Conservation (phyloP, 2,888 invertebrate species). For the Mellilla xanthometata region DNA sequence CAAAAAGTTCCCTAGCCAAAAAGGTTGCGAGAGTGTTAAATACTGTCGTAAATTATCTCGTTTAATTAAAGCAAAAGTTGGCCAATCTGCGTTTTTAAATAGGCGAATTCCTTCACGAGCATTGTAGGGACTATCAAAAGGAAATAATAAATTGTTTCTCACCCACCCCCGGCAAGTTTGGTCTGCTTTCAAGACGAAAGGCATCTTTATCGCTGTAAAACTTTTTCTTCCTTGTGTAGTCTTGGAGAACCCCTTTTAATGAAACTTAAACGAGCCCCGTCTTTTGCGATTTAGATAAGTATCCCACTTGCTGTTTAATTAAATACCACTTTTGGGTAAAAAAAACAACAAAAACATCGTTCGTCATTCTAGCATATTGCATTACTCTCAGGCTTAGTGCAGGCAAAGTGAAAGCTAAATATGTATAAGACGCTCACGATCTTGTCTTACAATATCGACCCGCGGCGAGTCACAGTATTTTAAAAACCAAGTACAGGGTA, state of each 20-base stretch:
- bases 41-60: constrained; percentile 34
- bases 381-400: neutral
- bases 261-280: constrained; percentile 65
- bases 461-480: constrained; percentile 18
- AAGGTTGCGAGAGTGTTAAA: constrained; percentile 22
- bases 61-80: constrained; percentile 36
- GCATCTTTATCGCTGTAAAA: constrained; percentile 73
- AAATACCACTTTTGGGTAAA: constrained; percentile 43
- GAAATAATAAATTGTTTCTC: constrained; percentile 65
- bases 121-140: constrained; percentile 51
- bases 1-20: constrained; percentile 12
- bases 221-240: constrained; percentile 66
- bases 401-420: constrained; percentile 5
- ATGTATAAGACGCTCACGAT: neutral
- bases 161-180: constrained; percentile 58
- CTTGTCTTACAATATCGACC: constrained; percentile 1
- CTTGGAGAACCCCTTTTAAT: constrained; percentile 62
- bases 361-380: constrained; percentile 1
- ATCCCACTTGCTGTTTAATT: constrained; percentile 57
- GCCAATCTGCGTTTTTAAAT: constrained; percentile 43
- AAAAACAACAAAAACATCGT: constrained; percentile 11
- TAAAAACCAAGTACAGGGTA: constrained; percentile 25
- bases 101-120: constrained; percentile 50
- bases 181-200: constrained; percentile 63
- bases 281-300: constrained; percentile 68